These are phyloP conservation scores for Epinotia bilunana DNA, from an alignment of 2,888 invertebrate genomes.

Conservation along the genomic window DNA sequence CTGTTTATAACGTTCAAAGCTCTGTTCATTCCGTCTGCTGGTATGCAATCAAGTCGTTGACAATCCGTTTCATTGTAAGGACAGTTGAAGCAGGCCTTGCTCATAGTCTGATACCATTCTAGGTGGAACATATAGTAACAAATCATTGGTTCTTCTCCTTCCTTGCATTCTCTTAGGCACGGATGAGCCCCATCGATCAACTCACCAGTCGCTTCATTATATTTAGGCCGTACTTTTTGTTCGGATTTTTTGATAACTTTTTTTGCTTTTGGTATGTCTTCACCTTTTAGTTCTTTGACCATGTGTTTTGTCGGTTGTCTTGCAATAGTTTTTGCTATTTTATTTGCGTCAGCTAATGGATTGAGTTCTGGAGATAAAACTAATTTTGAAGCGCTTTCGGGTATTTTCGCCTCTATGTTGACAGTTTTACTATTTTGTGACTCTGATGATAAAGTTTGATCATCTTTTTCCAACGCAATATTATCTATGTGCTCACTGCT, in stretches of 20 bases:
- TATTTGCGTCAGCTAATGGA: conserved; percentile 60
- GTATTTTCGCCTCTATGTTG: conserved; percentile 53
- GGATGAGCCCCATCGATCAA: conserved; percentile 79
- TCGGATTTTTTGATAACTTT: conserved; percentile 62
- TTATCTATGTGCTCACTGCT: conserved; percentile 52
- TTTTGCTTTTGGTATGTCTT: conserved; percentile 51
- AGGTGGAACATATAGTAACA: conserved; percentile 90
- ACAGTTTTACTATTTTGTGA: conserved; percentile 56
- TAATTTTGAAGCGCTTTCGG: conserved; percentile 75
- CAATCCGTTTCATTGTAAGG: conserved; percentile 91
- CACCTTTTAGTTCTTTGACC: conserved; percentile 56
- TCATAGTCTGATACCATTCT: conserved; percentile 94
- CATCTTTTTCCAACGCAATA: conserved; percentile 48
- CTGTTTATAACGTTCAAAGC: conserved; percentile 92
- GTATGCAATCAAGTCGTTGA: conserved; percentile 90
- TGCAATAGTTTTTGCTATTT: conserved; percentile 51
- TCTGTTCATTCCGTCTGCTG: conserved; percentile 91
- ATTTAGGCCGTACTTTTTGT: conserved; percentile 67
- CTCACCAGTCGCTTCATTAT: conserved; percentile 78
- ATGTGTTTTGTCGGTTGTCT: conserved; percentile 54
- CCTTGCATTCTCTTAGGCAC: conserved; percentile 87
- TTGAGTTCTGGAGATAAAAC: conserved; percentile 60
- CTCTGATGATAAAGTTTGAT: conserved; percentile 48
- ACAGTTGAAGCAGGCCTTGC: conserved; percentile 94
- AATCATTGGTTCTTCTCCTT: conserved; percentile 85